Evolutionary conservation across 2,888 invertebrate species (phyloP), one percentile per base, ranked within the genome.

Genomic region (Scotopteryx bipunctaria): DNA sequence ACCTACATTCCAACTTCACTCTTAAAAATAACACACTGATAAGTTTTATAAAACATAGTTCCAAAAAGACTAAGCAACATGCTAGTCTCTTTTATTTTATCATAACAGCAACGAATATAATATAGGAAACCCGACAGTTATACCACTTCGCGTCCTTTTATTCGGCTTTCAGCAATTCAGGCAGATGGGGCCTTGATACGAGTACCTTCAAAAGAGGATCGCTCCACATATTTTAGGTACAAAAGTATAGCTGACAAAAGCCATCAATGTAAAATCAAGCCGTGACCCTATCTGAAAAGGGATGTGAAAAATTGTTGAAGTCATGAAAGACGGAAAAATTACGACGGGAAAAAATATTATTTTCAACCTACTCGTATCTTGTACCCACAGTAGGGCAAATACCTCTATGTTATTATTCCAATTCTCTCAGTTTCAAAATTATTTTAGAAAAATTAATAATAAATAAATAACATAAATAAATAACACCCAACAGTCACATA

Each of bases 241-340:
- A 56, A 56, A 57, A 55, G 57, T 53, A 51, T 33, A 53, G 58
- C 61, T 58, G 61, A 60, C 58, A 55, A 55, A 57, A 58, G 55
- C 56, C 51, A 63, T 63, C 64, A 59, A 66, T 63, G 59, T 62
- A 62, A 58, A 71, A 69, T 71, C 71, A 67, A 73, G 69, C 69
- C 71, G 67, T 67, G 71, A 76, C 72, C 69, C 69, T 69, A 73
- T 38, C 45, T 14, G 27, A 32, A 33, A 21, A 43, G 47, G 31
- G 47, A 35, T 27, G 46, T 13, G 6, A 2, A n/a, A 2, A 13
- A 11, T 13, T 31, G 1, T 9, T 11, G n/a, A 33, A 9, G 6
- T 31, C 11, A 5, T 2, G 21, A 29, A 31, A 37, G 31, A 11
- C 42, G 31, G 31, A 29, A 25, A 15, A 14, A 32, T 16, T 16